Percentiles rank a stretch among this genome's conserved stretches.
Evolutionary conservation across 2,888 invertebrate species (phyloP).

Genomic region (Heliothis peltigera): DNA sequence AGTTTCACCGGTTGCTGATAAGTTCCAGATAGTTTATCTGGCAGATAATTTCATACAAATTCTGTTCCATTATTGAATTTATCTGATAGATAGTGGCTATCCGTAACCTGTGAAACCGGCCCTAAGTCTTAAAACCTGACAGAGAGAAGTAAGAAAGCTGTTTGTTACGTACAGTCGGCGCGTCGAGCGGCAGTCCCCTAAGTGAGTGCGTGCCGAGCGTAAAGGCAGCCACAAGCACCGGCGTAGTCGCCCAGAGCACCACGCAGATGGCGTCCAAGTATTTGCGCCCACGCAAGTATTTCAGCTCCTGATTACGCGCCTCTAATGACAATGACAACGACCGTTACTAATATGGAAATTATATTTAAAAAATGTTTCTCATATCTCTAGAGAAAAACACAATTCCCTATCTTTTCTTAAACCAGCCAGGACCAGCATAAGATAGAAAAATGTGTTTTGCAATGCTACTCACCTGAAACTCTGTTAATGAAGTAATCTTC

Average conservation of each 20-base stretch:
- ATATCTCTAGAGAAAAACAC: too few species aligned
- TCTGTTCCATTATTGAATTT: too few species aligned
- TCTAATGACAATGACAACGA: conserved; percentile 79
- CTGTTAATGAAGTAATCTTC: conserved; percentile 95
- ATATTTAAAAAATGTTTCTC: too few species aligned
- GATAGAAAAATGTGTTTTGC: background rate
- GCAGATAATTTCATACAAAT: too few species aligned
- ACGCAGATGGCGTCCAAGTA: conserved; percentile 99
- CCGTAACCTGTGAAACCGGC: too few species aligned
- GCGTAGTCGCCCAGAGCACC: conserved; percentile 99
- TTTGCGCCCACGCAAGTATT: conserved; percentile 95
- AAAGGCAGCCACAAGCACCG: conserved; percentile 95
- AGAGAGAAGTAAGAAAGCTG: background rate
- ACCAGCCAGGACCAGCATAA: background rate
- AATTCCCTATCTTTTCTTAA: background rate
- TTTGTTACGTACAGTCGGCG: conserved; percentile 92
- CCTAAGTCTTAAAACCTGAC: background rate
- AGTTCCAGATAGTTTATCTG: too few species aligned
- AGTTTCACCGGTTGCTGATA: too few species aligned
- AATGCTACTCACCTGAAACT: conserved; percentile 89
- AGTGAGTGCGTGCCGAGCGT: conserved; percentile 95
- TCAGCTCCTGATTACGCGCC: conserved; percentile 92
- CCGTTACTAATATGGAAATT: background rate
- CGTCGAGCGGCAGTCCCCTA: conserved; percentile 94
- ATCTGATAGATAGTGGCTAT: too few species aligned